A percentile compares a stretch with the other conserved stretches of the same genome.
These are phyloP conservation scores for Chamaetylas fuelleborni DNA, from an alignment of 2,113 vertebrate genomes.

Conservation along the genomic window DNA sequence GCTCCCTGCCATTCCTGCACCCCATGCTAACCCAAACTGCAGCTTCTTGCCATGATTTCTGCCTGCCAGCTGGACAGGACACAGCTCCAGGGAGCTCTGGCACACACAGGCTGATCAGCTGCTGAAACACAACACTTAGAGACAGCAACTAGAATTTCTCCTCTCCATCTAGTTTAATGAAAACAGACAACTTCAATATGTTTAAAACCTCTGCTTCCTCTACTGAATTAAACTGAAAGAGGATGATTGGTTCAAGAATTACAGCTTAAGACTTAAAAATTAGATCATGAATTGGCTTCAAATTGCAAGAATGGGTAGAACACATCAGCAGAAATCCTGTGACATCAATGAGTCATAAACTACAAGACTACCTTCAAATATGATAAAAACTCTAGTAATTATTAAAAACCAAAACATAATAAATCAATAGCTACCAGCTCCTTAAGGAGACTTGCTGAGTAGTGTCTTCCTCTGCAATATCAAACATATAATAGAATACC, in stretches of 20 bases:
- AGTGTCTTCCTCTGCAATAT: background rate
- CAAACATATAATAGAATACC: background rate
- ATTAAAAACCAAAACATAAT: background rate
- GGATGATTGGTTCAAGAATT: background rate
- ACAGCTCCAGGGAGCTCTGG: background rate
- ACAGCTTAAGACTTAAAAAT: background rate
- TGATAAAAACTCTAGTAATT: background rate
- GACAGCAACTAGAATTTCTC: background rate
- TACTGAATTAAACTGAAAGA: background rate
- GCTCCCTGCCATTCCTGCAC: background rate
- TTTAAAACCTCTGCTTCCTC: background rate
- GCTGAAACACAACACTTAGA: background rate
- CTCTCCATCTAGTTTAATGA: background rate
- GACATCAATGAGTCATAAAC: background rate
- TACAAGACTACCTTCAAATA: background rate
- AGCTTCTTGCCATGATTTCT: background rate
- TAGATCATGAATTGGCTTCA: background rate
- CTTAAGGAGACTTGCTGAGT: background rate
- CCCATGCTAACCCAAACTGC: accelerated
- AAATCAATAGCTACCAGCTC: background rate
- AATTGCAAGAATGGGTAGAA: background rate
- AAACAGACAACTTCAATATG: background rate
- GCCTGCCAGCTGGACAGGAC: background rate
- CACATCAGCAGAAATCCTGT: background rate
- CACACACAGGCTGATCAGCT: background rate